Evolutionary conservation across 2,113 vertebrate genomes (phyloP).

Genomic region (Perognathus longimembris): DNA sequence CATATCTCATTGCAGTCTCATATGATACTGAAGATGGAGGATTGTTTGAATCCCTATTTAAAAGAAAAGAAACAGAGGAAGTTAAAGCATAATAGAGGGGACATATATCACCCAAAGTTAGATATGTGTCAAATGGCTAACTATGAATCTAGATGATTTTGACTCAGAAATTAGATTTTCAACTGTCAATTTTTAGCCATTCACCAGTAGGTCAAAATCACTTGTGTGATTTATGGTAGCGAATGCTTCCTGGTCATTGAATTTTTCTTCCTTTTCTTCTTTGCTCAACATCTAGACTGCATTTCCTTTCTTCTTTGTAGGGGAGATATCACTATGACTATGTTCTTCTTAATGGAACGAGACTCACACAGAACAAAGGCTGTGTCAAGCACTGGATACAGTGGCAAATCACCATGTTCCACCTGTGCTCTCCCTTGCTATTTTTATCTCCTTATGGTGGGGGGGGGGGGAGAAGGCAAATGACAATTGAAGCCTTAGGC

Average conservation of each 20-base stretch:
- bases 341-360: not conserved
- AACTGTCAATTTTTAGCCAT: not conserved
- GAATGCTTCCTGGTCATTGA: not conserved
- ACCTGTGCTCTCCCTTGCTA: not conserved
- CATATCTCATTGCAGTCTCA: not conserved
- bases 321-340: not conserved
- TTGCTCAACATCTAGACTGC: not conserved
- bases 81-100: not conserved
- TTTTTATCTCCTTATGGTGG: not conserved
- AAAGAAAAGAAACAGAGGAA: not conserved
- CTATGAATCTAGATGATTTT: not conserved
- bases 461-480: too few relatives aligned
- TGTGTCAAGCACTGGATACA: not conserved
- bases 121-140: not conserved
- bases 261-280: not conserved
- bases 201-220: not conserved
- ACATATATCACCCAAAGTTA: not conserved
- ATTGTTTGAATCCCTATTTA: not conserved
- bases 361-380: not conserved
- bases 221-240: not conserved
- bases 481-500: not conserved
- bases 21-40: not conserved
- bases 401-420: not conserved
- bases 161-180: not conserved
- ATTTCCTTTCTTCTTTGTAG: not conserved